Conservation (phyloP, 2,797 vertebrate genomes). For the Chaunax sp. region DNA sequence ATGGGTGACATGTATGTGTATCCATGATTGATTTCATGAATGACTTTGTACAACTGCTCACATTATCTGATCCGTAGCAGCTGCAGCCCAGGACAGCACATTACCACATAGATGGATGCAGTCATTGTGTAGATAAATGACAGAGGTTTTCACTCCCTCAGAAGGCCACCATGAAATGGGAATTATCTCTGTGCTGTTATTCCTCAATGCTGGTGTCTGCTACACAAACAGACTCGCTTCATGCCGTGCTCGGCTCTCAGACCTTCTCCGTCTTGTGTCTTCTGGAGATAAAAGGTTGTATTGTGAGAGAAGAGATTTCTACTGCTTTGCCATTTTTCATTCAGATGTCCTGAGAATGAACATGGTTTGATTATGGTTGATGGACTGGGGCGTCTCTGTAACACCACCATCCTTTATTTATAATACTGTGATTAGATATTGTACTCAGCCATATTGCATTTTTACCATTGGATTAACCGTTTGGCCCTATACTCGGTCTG, state of each 20-base stretch:
- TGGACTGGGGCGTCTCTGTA: neutral
- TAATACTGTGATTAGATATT: neutral
- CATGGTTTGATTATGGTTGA: too few species aligned
- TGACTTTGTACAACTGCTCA: conserved; percentile 35
- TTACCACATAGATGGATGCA: conserved; percentile 61
- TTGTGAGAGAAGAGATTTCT: conserved; percentile 33
- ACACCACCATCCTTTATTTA: neutral
- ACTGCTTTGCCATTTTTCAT: conserved; percentile 52
- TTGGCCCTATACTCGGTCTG: neutral
- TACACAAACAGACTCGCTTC: conserved; percentile 12
- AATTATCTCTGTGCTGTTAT: conserved; percentile 60
- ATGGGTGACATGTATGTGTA: conserved; percentile 4
- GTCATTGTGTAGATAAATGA: conserved; percentile 56
- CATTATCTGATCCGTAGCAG: conserved; percentile 31
- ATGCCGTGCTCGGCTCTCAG: neutral
- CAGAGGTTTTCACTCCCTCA: conserved; percentile 32
- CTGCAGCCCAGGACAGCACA: conserved; percentile 28
- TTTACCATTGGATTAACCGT: too few species aligned
- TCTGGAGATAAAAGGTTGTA: conserved; percentile 44
- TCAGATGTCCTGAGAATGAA: conserved; percentile 3
- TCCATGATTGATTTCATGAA: conserved; percentile 39
- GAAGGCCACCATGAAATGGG: conserved; percentile 58
- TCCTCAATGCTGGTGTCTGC: conserved; percentile 33
- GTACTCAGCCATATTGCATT: neutral
- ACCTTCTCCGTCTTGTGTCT: conserved; percentile 30